Evolutionary conservation across 92 coral and sea anemone species (phyloP).

Genomic region (Pocillopora grandis): DNA sequence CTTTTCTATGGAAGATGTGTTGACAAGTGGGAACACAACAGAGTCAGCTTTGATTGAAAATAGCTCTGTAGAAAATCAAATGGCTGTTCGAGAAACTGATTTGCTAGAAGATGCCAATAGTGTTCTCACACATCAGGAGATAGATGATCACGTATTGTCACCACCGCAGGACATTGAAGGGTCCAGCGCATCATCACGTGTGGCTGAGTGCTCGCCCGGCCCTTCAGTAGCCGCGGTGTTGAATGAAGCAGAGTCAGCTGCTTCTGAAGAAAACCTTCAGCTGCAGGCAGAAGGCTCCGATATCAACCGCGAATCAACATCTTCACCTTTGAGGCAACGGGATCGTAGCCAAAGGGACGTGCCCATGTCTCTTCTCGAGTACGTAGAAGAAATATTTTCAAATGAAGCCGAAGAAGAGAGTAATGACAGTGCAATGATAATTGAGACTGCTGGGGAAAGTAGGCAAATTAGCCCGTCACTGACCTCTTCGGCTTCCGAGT

Average conservation of each 20-base stretch:
- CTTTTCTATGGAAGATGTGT: constrained; percentile 30
- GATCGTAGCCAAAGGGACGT: constrained; percentile 1
- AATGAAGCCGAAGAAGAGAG: constrained; percentile 4
- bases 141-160: not conserved
- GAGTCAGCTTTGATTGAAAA: not conserved
- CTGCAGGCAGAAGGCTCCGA: not conserved
- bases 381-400: constrained; percentile 50
- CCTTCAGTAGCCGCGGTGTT: constrained; percentile 35
- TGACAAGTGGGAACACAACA: not conserved
- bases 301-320: not conserved
- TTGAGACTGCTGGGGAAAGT: constrained; percentile 15
- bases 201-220: constrained; percentile 15
- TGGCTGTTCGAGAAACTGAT: constrained; percentile 19
- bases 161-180: not conserved
- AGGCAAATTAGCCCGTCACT: not conserved
- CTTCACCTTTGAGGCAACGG: not conserved
- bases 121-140: constrained; percentile 16
- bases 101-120: constrained; percentile 13
- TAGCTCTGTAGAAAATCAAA: constrained; percentile 2
- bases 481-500: not conserved
- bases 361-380: constrained; percentile 53
- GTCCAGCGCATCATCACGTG: constrained; percentile 27
- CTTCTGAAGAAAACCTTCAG: constrained; percentile 2
- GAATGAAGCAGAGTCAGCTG: constrained; percentile 26
- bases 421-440: constrained; percentile 13